Evolutionary conservation across 2,113 vertebrate species (phyloP), one percentile per base, ranked within the genome.

Genomic region (Tursiops truncatus): DNA sequence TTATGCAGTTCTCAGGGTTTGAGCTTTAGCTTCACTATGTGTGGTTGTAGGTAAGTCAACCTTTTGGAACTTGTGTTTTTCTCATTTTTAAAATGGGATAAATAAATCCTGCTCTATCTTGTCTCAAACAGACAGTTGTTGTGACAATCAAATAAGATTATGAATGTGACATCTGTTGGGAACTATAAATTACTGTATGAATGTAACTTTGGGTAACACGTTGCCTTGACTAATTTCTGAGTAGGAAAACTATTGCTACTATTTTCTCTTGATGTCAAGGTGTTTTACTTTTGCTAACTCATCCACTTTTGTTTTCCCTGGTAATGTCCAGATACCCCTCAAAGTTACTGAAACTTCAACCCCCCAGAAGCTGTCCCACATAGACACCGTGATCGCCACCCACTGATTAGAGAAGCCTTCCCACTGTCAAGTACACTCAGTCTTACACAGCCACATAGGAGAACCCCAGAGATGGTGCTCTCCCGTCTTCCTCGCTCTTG

Each of bases 381-480:
- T 3, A 36, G 47, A 71, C 58, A 56, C n/a, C 15, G 7, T 9
- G 70, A 23, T 0, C 36, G 36, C 6, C 20, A 80, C 33, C 50
- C 73, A 13, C 53, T 63, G 53, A 1, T 15, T 33, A 73, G 44
- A 62, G 58, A 2, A 26, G 36, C 17, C 7, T 23, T 67, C 65
- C 60, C 70, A 5, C 28, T 13, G 28, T 38, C 28, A 28, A 44
- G 77, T 1, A 7, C 21, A 1, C 5, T 3, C 28, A 4, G 20
- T 80, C 98, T 98, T 97, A 98, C 98, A 74, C 81, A 63, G 87
- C 41, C 73, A 73, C 96, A 6, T 95, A 98, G 21, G 28, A 0
- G 50, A 53, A 5, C 53, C 89, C 96, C 28, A 87, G 44, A 3
- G 96, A 70, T 0, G 53, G 93, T 2, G 89, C 91, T 85, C 65